Evolutionary conservation across 1,140 invertebrate genomes (phyloP).

Genomic region (Ceratina japonica): DNA sequence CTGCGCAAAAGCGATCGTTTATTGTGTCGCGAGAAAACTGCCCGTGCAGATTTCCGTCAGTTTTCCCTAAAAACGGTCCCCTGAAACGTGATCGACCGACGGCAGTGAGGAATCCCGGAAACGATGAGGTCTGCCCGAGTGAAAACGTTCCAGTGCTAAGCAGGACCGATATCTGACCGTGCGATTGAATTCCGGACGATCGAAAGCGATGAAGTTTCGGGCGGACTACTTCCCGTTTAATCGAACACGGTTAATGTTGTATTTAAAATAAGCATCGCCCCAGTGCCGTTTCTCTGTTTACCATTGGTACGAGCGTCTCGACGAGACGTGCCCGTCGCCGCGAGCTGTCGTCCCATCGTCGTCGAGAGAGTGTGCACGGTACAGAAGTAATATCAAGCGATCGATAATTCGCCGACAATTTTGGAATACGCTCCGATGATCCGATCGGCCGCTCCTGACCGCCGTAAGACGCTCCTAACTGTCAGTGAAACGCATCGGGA

Average conservation of each 20-base stretch:
- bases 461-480: neutral
- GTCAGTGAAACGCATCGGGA: slow-evolving; percentile 35
- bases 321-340: neutral
- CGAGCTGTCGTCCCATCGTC: slow-evolving; percentile 3
- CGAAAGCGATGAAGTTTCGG: slow-evolving; percentile 28
- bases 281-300: neutral
- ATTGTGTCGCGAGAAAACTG: slow-evolving; percentile 60
- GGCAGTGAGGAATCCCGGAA: neutral
- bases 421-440: slow-evolving; percentile 39
- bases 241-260: slow-evolving; percentile 19
- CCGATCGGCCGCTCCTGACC: slow-evolving; percentile 14
- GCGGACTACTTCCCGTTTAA: slow-evolving; percentile 35
- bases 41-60: slow-evolving; percentile 48
- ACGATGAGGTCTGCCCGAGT: slow-evolving; percentile 6
- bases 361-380: slow-evolving; percentile 29
- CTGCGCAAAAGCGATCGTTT: slow-evolving; percentile 67
- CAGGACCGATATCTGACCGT: slow-evolving; percentile 30
- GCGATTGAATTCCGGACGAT: slow-evolving; percentile 25
- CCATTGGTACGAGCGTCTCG: neutral
- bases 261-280: slow-evolving; percentile 24
- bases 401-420: slow-evolving; percentile 58
- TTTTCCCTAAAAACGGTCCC: slow-evolving; percentile 26
- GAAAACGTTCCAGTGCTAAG: slow-evolving; percentile 19
- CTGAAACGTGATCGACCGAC: neutral
- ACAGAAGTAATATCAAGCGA: slow-evolving; percentile 51